Evolutionary conservation across 1,140 invertebrate genomes (phyloP), one percentile per base, ranked within the genome.

Genomic region (Camponotus pennsylvanicus): DNA sequence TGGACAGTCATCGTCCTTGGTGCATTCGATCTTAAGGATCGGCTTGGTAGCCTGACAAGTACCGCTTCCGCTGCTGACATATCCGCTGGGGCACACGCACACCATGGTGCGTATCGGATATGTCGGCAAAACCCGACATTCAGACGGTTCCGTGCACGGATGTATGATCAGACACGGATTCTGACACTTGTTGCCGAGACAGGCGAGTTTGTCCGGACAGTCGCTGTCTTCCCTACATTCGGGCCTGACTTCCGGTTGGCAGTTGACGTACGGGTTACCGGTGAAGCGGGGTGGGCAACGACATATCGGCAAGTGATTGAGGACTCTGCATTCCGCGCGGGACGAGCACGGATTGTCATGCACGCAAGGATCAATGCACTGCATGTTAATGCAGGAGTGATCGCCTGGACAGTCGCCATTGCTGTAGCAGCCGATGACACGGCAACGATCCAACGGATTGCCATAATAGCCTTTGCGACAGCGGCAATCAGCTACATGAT

Each of bases 341-440:
- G 96, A 95, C 0, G 98, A 97, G 92, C 98, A 99, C 9, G 97
- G 96, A 92, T 97, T 97, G 66, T 97, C 96, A 85, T 97, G 97
- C 0, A 98, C 92, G 91, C 98, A 99, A 2, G 98, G 98, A 93
- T 98, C 97, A 18, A 98, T 96, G 94, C 98, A 99, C 90, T 98
- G 97, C 71, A 97, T 97, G 88, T 98, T 98, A 63, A 97, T 96
- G 92, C 98, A 99, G 88, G 97, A 97, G 92, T 97, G 97, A 90
- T 98, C 97, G 49, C 96, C 95, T 1, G 98, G 98, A 95, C 98
- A 99, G 86, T 99, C 98, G 83, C 97, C 97, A 93, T 98, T 98
- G 77, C 97, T 97, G 89, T 97, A 96, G 95, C 98, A 99, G n/a
- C 98, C 98, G 61, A 98, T 96, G 8, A 97, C 96, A 80, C 96